phyloP scores from a whole-genome alignment of 2,797 vertebrate genomes.

The Hoplostethus atlanticus region DNA sequence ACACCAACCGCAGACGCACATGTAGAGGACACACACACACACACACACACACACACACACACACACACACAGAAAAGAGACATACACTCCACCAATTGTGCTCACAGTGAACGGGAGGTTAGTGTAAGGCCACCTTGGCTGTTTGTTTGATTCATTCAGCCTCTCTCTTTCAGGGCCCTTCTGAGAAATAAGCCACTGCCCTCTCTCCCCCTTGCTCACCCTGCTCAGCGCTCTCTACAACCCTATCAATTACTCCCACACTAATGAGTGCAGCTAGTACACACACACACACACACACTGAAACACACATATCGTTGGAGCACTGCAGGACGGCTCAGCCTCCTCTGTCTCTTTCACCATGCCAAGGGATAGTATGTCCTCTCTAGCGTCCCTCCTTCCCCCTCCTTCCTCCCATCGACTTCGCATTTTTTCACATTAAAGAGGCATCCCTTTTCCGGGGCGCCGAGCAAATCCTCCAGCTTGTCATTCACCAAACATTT shows the following conservation, averaged over 20 bases:
- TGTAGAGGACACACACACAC: slow-evolving; percentile 37
- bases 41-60: slow-evolving; percentile 29
- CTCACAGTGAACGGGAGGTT: slow-evolving; percentile 65
- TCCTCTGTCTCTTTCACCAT: slow-evolving; percentile 50
- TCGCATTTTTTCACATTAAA: slow-evolving; percentile 45
- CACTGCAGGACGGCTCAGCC: slow-evolving; percentile 44
- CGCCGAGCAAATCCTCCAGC: slow-evolving; percentile 49
- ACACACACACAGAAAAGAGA: slow-evolving; percentile 48
- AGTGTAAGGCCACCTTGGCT: slow-evolving; percentile 77
- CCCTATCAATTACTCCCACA: slow-evolving; percentile 83
- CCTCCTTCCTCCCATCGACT: slow-evolving; percentile 20
- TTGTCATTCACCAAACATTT: slow-evolving; percentile 69
- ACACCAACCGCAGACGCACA: slow-evolving; percentile 49
- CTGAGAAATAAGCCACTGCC: slow-evolving; percentile 78
- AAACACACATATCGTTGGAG: slow-evolving; percentile 43
- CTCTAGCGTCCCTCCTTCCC: slow-evolving; percentile 32
- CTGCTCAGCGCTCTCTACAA: slow-evolving; percentile 80
- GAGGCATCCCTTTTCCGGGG: slow-evolving; percentile 34
- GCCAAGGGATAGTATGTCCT: slow-evolving; percentile 57
- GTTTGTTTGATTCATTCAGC: slow-evolving; percentile 78
- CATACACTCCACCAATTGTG: slow-evolving; percentile 70
- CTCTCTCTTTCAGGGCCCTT: slow-evolving; percentile 76
- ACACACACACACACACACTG: slow-evolving; percentile 40
- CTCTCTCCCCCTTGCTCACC: slow-evolving; percentile 75
- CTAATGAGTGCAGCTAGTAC: slow-evolving; percentile 77